Evolutionary conservation across 2,113 vertebrate species (phyloP), one percentile per base, ranked within the genome.

Genomic region (Anser brachyrhynchus): DNA sequence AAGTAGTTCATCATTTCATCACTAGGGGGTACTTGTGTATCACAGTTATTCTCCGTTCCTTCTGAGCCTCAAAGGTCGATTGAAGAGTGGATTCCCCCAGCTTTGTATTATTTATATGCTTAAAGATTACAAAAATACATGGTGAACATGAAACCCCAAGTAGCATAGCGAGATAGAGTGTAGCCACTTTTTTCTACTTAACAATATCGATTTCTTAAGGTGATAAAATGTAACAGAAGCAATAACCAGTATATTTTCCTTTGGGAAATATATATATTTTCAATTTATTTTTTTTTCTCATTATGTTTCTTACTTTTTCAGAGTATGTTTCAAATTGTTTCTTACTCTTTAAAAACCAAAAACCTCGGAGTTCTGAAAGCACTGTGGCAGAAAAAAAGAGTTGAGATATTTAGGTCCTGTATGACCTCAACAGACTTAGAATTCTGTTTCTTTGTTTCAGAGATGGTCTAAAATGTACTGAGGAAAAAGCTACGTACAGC

Each of bases 11-110:
- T 33, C 28, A 7, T 49, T 93, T 4, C 22, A 26, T 87, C 98
- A 93, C 97, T 19, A 96, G 97, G 80, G 91, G 98, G 96, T 94
- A 94, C 84, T 80, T 82, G 11, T 6, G 28, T 82, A 96, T 77
- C 89, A 52, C 33, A 58, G 69, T 89, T 80, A 29, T 57, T 89
- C 59, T 78, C 57, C 31, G 2, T 31, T 69, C 17, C 18, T 23
- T 12, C 20, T 62, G 37, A 3, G 2, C 44, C 78, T 69, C 64
- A 70, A 46, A 62, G 19, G 17, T 9, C 35, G 10, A 16, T 33
- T 9, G 35, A 80, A 3, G 18, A 64, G 26, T 7, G 19, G 17
- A 61, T 96, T 28, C 20, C 13, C 14, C 33, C 62, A 71, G 7
- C n/a, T 89, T 95, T 90, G 44, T 81, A 6, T 67, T 49, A 5